phyloP scores from a whole-genome alignment of 2,888 invertebrate genomes.

The Hirtodrosophila duncani region DNA sequence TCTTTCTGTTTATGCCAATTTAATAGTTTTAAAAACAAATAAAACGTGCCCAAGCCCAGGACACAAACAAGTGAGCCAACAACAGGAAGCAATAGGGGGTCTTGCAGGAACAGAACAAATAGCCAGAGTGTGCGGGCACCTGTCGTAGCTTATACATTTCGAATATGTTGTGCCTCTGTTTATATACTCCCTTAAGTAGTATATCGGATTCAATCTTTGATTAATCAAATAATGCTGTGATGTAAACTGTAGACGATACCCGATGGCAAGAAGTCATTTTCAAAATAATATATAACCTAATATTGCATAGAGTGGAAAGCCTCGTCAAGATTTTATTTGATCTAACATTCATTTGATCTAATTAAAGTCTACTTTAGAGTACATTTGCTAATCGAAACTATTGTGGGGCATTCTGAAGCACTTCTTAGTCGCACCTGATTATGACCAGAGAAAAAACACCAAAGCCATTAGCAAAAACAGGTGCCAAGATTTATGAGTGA shows the following conservation, averaged over 20 bases:
- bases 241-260: too few relatives aligned
- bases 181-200: too few relatives aligned
- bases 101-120: background rate
- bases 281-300: too few relatives aligned
- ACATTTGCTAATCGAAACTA: too few relatives aligned
- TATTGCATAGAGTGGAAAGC: too few relatives aligned
- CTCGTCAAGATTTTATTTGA: conserved; percentile 8
- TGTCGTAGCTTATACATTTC: too few relatives aligned
- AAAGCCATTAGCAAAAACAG: conserved; percentile 22
- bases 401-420: conserved; percentile 1
- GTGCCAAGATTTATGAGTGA: conserved; percentile 34
- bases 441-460: conserved; percentile 35
- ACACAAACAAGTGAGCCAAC: conserved; percentile 37
- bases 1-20: conserved; percentile 60
- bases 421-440: conserved; percentile 33
- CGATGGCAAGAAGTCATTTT: too few relatives aligned
- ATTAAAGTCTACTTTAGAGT: too few relatives aligned
- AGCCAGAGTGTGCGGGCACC: too few relatives aligned
- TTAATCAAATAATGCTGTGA: too few relatives aligned
- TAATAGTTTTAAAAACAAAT: conserved; percentile 69
- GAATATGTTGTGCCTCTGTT: too few relatives aligned
- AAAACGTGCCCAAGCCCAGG: conserved; percentile 40
- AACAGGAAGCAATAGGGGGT: conserved; percentile 19
- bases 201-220: too few relatives aligned
- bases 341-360: conserved; percentile 2